phyloP scores from a whole-genome alignment of 2,113 vertebrate species.

The Brienomyrus brachyistius region DNA sequence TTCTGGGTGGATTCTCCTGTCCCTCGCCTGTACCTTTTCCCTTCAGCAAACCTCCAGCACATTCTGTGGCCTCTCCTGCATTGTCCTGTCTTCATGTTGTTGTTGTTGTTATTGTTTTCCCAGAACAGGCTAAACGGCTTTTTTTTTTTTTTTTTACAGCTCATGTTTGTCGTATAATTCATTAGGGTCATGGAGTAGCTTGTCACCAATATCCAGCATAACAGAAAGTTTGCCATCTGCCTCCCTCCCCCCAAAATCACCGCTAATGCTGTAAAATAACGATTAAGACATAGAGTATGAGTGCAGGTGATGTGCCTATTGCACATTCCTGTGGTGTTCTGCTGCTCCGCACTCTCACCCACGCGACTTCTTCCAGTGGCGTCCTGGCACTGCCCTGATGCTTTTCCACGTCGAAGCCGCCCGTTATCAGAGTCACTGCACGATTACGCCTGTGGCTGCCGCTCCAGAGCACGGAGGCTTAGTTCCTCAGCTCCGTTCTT shows the following conservation, averaged over 20 bases:
- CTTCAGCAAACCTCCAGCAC: background rate
- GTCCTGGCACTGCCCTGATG: background rate
- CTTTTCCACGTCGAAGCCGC: background rate
- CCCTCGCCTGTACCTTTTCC: background rate
- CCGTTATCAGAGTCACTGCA: background rate
- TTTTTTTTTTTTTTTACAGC: background rate
- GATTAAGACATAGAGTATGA: background rate
- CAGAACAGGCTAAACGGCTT: background rate
- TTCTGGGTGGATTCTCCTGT: background rate
- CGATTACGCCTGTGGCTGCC: background rate
- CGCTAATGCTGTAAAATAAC: background rate
- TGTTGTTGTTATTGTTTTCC: background rate
- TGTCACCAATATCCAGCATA: background rate
- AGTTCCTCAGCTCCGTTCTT: background rate
- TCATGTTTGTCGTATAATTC: background rate
- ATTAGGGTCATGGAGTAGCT: background rate
- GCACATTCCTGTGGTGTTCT: background rate
- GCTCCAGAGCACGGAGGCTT: background rate
- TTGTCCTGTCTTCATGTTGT: background rate
- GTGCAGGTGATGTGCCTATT: background rate
- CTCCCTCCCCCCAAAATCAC: background rate
- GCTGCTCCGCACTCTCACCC: background rate
- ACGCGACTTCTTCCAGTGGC: too few relatives aligned
- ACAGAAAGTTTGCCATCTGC: background rate
- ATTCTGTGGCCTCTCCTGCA: background rate